Evolutionary conservation across 2,888 invertebrate species (phyloP).

Genomic region (Calameuta idolon): DNA sequence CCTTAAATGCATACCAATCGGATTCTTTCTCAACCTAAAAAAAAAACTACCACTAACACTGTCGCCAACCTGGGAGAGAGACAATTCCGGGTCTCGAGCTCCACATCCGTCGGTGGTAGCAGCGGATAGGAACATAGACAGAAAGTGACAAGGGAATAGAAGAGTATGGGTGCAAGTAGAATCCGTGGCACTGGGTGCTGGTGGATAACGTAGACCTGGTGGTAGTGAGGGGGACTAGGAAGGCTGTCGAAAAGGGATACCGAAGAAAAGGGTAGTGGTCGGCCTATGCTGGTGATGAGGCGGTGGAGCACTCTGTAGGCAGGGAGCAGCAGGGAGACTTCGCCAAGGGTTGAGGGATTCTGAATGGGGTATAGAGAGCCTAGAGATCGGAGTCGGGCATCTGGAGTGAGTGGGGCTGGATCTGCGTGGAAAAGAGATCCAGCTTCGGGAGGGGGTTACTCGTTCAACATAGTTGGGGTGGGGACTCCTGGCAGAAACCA

Average conservation of each 20-base stretch:
- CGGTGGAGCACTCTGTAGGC: neutral
- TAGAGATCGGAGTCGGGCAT: conserved; percentile 51
- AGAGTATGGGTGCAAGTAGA: conserved; percentile 3
- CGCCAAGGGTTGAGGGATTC: neutral
- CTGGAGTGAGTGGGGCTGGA: conserved; percentile 33
- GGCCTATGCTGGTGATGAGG: conserved; percentile 1
- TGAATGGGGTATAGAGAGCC: conserved; percentile 18
- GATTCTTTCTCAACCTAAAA: neutral
- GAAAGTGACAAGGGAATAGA: conserved; percentile 6
- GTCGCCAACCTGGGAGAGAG: neutral
- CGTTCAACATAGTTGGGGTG: conserved; percentile 26
- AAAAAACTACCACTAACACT: neutral
- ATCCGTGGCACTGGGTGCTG: neutral
- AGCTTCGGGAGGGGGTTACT: conserved; percentile 8
- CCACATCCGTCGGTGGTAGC: conserved; percentile 5
- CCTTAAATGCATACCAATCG: neutral
- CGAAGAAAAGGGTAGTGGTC: conserved; percentile 42
- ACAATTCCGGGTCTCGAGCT: neutral
- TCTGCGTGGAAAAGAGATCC: conserved; percentile 3
- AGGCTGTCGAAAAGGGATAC: conserved; percentile 22
- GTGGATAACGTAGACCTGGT: neutral
- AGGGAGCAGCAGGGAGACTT: neutral
- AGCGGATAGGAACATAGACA: conserved; percentile 7
- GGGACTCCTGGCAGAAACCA: conserved; percentile 51
- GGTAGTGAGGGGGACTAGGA: neutral